Base-by-base conservation (phyloP, 2,888 invertebrate species). In the Anoplius nigerrimus region DNA sequence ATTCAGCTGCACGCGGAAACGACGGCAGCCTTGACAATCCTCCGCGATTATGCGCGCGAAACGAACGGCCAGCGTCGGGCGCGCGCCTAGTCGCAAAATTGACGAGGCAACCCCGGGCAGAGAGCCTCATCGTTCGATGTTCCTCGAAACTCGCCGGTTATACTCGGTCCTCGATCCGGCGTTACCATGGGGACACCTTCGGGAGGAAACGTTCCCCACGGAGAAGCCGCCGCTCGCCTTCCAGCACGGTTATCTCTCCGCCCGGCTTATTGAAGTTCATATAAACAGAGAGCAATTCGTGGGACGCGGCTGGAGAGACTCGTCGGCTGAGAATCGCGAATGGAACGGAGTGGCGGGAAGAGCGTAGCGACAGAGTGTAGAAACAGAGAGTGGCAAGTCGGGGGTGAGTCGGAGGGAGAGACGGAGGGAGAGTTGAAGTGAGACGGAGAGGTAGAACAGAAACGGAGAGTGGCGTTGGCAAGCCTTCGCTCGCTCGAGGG, bases 151-250 rank as follows among this genome's bases (percentile, higher is more conserved):
- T 46, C 55, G 57, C 11, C 16, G 34, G 56, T 18, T 43, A 53
- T 27, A 62, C 48, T 59, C 55, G 43, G 53, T 57, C 52, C 48
- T 55, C 62, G 42, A 54, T 8, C 27, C 18, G 55, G 22, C 56
- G 74, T 74, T 73, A 68, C 67, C 72, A 62, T 66, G 59, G 64
- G 66, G 62, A 75, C 72, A 69, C 64, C 66, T 62, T 65, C 72
- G 22, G 34, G 48, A 20, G 64, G 66, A 69, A 62, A 66, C 45
- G 62, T 48, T 57, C 66, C 42, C 24, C 55, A 34, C 8, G 34
- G 15, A 18, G 24, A 27, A 46, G n/a, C 18, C 15, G 45, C 21
- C 34, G 45, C 54, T 53, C 20, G 51, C 42, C 66, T 51, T 57
- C 21, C 61, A 45, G 63, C 63, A 55, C 60, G 51, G 34, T 66